A percentile compares a stretch with the other conserved stretches of the same genome.
phyloP scores from a whole-genome alignment of 2,113 vertebrate genomes.

The Percina caprodes region DNA sequence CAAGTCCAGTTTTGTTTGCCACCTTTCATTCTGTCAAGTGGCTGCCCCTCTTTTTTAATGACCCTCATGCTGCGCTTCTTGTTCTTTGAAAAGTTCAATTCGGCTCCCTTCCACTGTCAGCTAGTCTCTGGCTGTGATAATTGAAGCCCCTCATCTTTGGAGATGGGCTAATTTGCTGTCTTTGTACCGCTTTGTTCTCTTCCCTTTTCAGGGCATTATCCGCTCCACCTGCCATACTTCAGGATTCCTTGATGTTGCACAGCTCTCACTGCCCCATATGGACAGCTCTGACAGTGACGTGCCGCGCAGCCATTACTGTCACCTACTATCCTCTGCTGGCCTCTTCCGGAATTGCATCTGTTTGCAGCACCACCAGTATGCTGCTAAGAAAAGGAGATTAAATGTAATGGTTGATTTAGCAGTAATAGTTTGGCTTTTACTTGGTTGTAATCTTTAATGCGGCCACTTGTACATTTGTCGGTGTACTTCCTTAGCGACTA shows the following conservation, averaged over 20 bases:
- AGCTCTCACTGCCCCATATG: slow-evolving; percentile 31
- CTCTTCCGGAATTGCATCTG: neutral
- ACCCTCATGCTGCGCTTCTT: slow-evolving; percentile 45
- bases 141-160: slow-evolving; percentile 71
- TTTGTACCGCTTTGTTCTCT: slow-evolving; percentile 67
- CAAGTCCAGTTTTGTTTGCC: slow-evolving; percentile 36
- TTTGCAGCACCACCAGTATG: neutral
- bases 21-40: slow-evolving; percentile 58
- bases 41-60: slow-evolving; percentile 61
- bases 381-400: slow-evolving; percentile 45
- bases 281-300: slow-evolving; percentile 20
- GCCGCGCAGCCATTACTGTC: slow-evolving; percentile 43
- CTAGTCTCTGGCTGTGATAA: slow-evolving; percentile 71
- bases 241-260: slow-evolving; percentile 49
- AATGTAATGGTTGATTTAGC: slow-evolving; percentile 54
- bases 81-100: slow-evolving; percentile 71
- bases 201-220: slow-evolving; percentile 58
- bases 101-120: slow-evolving; percentile 43
- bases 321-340: slow-evolving; percentile 73
- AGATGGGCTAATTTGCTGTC: slow-evolving; percentile 70
- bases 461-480: slow-evolving; percentile 6
- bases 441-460: slow-evolving; percentile 43
- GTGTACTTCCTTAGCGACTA: slow-evolving; percentile 18
- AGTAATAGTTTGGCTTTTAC: slow-evolving; percentile 52
- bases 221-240: slow-evolving; percentile 68